phyloP scores from a whole-genome alignment of 2,888 invertebrate genomes.

The Melieria picta region DNA sequence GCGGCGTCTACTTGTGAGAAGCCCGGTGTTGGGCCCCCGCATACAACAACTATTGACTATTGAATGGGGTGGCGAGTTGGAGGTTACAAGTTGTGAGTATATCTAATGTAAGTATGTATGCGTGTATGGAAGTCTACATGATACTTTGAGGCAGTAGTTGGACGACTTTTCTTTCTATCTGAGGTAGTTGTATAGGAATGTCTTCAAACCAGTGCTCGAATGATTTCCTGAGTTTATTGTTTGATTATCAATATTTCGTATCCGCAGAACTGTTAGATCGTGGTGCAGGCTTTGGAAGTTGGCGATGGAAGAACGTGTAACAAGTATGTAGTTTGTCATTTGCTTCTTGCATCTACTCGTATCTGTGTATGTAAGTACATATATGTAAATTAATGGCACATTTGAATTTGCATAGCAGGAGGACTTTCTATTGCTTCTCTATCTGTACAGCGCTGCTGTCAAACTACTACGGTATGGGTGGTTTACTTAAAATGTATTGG shows the following conservation, averaged over 20 bases:
- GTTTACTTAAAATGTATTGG: too few species aligned
- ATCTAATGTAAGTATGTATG: slow-evolving; percentile 2
- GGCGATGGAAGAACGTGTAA: too few species aligned
- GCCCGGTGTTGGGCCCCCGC: too few species aligned
- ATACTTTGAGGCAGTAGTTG: slow-evolving; percentile 20
- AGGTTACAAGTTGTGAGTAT: too few species aligned
- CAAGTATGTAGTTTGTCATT: too few species aligned
- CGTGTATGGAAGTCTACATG: slow-evolving; percentile 8
- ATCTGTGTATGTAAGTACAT: too few species aligned
- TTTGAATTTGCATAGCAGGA: slow-evolving; percentile 48
- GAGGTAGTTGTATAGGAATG: slow-evolving; percentile 35
- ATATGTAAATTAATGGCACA: slow-evolving; percentile 51
- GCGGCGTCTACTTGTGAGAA: too few species aligned
- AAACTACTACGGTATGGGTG: too few species aligned
- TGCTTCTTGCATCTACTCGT: too few species aligned
- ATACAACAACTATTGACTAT: too few species aligned
- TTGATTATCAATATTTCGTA: slow-evolving; percentile 12
- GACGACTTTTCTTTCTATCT: slow-evolving; percentile 16
- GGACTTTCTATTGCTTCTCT: slow-evolving; percentile 2
- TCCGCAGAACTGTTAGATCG: slow-evolving; percentile 26
- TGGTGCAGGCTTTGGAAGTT: slow-evolving; percentile 6
- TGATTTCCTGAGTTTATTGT: slow-evolving; percentile 52
- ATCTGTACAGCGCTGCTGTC: too few species aligned
- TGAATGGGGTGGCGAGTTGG: too few species aligned
- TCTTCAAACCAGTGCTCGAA: background rate